A percentile compares a stretch with the other conserved stretches of the same genome.
phyloP scores from a whole-genome alignment of 2,113 vertebrate species.

The Nestor notabilis region DNA sequence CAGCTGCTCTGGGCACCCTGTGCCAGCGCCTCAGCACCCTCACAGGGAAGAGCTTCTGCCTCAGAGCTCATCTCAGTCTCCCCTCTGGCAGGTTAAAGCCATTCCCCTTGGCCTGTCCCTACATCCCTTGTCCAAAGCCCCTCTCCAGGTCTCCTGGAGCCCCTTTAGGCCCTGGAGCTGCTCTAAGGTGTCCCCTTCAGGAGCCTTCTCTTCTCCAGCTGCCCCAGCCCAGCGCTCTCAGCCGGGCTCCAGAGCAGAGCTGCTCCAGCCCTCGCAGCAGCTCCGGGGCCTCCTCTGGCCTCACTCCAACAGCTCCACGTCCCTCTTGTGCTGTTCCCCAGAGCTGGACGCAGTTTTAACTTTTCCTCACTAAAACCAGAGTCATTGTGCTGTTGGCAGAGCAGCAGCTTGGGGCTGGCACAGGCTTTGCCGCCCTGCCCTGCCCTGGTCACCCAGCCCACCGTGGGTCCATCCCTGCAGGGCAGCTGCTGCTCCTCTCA shows the following conservation, averaged over 20 bases:
- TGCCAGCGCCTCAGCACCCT: too few species aligned
- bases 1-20: too few species aligned
- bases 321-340: background rate
- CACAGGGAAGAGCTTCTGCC: too few species aligned
- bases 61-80: too few species aligned
- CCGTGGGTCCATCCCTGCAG: background rate
- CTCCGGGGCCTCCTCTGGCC: background rate
- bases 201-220: too few species aligned
- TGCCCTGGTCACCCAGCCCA: background rate
- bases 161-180: too few species aligned
- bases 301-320: rapidly evolving
- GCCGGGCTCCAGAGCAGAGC: background rate
- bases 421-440: rapidly evolving
- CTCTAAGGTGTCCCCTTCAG: too few species aligned
- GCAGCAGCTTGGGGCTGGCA: background rate
- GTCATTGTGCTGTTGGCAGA: rapidly evolving
- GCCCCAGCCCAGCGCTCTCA: background rate
- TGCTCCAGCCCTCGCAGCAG: background rate
- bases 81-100: too few species aligned
- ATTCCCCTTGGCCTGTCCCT: too few species aligned
- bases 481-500: background rate
- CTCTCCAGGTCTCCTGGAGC: too few species aligned
- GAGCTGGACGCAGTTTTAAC: background rate
- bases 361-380: background rate
- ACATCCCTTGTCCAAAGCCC: too few species aligned